Base-by-base conservation (phyloP, 2,113 vertebrate genomes). In the Vireo altiloquus region DNA sequence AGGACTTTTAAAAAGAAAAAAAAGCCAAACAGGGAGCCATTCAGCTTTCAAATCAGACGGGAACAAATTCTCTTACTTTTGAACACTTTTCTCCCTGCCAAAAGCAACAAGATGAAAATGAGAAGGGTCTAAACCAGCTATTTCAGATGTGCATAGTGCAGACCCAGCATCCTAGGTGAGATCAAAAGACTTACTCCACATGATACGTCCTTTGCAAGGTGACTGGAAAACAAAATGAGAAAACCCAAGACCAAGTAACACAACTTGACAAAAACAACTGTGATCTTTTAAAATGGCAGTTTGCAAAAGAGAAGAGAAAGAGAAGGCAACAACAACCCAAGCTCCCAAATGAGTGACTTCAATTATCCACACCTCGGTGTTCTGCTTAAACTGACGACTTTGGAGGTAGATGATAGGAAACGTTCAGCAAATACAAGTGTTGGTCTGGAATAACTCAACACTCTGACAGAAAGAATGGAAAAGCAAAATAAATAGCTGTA, bases 51-150 rank as follows among this genome's bases (percentile, higher is more conserved):
- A 92, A 92, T 85, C 33, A 46, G 22, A 78, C 0, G 0, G 70
- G 77, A 94, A 94, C 42, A 97, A 96, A 91, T 94, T 92, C 63
- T 90, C 76, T 94, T 80, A 39, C 57, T 68, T 94, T 90, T 87
- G 68, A 90, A 78, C 75, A 39, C 13, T 70, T 89, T 49, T 79
- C 37, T 33, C 61, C 60, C 37, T 96, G 94, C 96, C 96, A 98
- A 94, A 59, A 96, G 44, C 75, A 96, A 90, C 56, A 97, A 94
- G 70, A 65, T 87, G 84, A 90, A 94, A 95, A 95, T 54, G 11
- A 95, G 95, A 91, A 30, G n/a, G 22, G 78, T 90, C 75, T 66
- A 85, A 86, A 87, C 60, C 14, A 86, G 70, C 64, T 86, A 79
- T 90, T 96, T 96, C 64, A 94, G 72, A 87, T 91, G 76, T 84